Conservation (phyloP, 2,797 vertebrate species). For the Falco concolor region DNA sequence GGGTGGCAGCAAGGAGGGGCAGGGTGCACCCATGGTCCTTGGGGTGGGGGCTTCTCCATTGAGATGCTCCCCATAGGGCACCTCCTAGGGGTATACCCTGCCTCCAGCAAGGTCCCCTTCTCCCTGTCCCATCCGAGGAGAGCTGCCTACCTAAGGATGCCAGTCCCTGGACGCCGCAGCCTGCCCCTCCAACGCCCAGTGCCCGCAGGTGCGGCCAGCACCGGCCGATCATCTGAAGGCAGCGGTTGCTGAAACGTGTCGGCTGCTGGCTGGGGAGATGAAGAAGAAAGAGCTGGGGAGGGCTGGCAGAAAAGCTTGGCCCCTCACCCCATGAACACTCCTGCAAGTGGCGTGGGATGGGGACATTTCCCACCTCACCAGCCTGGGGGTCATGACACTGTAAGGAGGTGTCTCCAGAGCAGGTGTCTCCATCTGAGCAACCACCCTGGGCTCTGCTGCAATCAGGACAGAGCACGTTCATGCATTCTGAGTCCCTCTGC, state of each 20-base stretch:
- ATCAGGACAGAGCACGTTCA: background rate
- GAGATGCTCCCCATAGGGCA: background rate
- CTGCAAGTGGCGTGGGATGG: accelerated
- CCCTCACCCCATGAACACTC: accelerated
- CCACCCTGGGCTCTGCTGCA: background rate
- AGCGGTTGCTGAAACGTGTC: constrained; percentile 95
- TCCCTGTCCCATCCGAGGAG: background rate
- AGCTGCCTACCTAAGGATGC: constrained; percentile 87
- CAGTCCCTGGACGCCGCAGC: constrained; percentile 94
- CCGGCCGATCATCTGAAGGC: constrained; percentile 96
- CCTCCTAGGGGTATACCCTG: background rate
- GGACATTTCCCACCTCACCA: background rate
- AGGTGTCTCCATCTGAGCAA: background rate
- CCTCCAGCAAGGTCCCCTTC: background rate
- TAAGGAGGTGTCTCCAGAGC: background rate
- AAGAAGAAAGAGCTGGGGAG: background rate
- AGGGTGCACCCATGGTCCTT: background rate
- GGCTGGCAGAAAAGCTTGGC: background rate
- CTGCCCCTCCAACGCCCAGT: constrained; percentile 92
- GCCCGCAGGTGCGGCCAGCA: constrained; percentile 97
- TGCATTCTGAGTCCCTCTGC: no score
- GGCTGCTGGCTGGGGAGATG: constrained; percentile 88
- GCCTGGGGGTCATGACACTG: accelerated
- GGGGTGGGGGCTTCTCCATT: background rate
- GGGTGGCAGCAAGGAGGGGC: background rate